phyloP scores from a whole-genome alignment of 1,140 invertebrate genomes.

The Leptoteleia sp. region DNA sequence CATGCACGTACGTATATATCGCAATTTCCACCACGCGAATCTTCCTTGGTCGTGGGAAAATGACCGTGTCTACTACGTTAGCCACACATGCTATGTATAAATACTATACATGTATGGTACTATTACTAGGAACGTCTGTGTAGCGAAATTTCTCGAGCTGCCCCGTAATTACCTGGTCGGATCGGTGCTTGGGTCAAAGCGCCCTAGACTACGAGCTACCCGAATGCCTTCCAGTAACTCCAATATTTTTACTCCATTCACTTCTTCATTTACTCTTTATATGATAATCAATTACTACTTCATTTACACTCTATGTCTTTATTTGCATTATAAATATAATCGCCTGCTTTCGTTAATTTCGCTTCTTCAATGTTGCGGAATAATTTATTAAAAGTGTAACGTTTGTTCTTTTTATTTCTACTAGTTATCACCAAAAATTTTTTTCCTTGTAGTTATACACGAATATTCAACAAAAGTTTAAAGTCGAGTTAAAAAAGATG shows the following conservation, averaged over 20 bases:
- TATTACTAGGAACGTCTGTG: constrained; percentile 59
- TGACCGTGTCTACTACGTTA: constrained; percentile 60
- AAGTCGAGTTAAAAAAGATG: too few relatives aligned
- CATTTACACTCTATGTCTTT: background rate
- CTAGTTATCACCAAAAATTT: too few relatives aligned
- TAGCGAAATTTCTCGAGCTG: constrained; percentile 55
- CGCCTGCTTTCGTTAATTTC: too few relatives aligned
- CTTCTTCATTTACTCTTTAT: too few relatives aligned
- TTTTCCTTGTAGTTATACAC: too few relatives aligned
- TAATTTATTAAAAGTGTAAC: too few relatives aligned
- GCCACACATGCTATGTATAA: constrained; percentile 59
- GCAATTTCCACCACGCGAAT: constrained; percentile 62
- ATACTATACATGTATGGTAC: constrained; percentile 53
- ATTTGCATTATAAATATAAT: background rate
- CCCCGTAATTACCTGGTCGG: constrained; percentile 52
- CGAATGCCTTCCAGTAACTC: constrained; percentile 48
- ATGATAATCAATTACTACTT: too few relatives aligned
- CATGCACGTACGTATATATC: constrained; percentile 60
- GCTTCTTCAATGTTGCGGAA: too few relatives aligned
- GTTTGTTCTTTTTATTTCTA: too few relatives aligned
- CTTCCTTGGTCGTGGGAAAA: constrained; percentile 61
- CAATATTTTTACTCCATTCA: too few relatives aligned
- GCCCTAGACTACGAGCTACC: constrained; percentile 28
- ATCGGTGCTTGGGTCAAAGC: constrained; percentile 57
- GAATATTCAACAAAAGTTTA: too few relatives aligned